A percentile compares a stretch with the other conserved stretches of the same genome.
Conservation (phyloP, 2,888 invertebrate species). For the Eubasilissa splendida region DNA sequence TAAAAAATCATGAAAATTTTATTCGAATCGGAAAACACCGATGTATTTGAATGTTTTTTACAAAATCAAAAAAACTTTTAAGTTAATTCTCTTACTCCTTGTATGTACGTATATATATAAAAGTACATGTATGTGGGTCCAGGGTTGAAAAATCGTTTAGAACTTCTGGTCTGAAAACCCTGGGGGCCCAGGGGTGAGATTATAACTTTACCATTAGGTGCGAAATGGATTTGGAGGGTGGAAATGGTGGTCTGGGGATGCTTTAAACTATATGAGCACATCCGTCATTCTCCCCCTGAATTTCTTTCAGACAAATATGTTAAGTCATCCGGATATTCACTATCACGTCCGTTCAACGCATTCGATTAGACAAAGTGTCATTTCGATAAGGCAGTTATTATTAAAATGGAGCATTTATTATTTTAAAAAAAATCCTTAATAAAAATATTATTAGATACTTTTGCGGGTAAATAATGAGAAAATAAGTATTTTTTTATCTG, state of each 20-base stretch:
- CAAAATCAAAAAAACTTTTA: no score
- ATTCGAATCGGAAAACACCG: no score
- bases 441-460: not conserved
- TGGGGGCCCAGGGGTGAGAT: conserved; percentile 46
- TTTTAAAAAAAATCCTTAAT: not conserved
- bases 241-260: conserved; percentile 8
- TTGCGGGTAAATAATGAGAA: no score
- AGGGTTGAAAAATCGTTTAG: conserved; percentile 3
- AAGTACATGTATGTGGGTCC: not conserved
- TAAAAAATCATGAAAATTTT: no score
- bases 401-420: not conserved
- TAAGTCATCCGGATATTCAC: conserved; percentile 10
- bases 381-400: not conserved
- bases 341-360: no score
- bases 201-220: conserved; percentile 59
- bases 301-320: conserved; percentile 8
- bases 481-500: no score
- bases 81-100: no score
- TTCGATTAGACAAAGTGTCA: no score
- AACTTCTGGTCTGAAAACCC: conserved; percentile 22
- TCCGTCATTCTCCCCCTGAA: conserved; percentile 25
- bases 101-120: not conserved
- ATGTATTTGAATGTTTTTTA: no score
- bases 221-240: conserved; percentile 59
- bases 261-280: conserved; percentile 9